A percentile compares a stretch with the other conserved stretches of the same genome.
Evolutionary conservation across 2,888 invertebrate genomes (phyloP).

Genomic region (Plusia festucae): DNA sequence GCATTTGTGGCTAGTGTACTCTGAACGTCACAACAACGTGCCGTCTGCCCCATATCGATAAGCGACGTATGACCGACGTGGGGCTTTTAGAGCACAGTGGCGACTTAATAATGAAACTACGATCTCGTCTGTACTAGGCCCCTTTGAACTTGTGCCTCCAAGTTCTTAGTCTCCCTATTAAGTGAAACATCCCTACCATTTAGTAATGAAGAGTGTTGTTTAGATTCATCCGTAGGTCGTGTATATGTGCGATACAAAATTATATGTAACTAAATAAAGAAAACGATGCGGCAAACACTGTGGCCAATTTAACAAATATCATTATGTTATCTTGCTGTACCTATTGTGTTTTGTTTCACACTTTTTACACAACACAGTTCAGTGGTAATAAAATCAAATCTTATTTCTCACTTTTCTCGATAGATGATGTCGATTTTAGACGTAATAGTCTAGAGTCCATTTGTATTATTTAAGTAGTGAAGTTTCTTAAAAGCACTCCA

Average conservation of each 20-base stretch:
- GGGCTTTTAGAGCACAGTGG: constrained; percentile 41
- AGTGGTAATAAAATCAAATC: neutral
- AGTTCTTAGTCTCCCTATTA: neutral
- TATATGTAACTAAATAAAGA: neutral
- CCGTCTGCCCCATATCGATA: constrained; percentile 73
- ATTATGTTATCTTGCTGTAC: neutral
- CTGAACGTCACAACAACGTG: constrained; percentile 60
- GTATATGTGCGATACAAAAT: too few species aligned
- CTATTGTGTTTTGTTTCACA: neutral
- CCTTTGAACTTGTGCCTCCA: neutral
- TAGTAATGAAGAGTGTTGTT: neutral
- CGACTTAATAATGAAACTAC: constrained; percentile 16
- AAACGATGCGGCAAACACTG: neutral
- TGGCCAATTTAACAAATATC: neutral
- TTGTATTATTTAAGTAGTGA: too few species aligned
- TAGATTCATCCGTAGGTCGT: neutral
- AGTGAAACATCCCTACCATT: neutral
- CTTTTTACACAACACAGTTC: neutral
- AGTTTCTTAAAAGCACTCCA: too few species aligned
- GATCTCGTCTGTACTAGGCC: neutral
- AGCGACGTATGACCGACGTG: constrained; percentile 53
- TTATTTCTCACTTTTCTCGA: too few species aligned
- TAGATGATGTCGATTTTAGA: too few species aligned
- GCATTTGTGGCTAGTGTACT: constrained; percentile 31
- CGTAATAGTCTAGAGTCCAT: too few species aligned